Conservation (phyloP, 2,888 invertebrate species). For the Alloscopus bannaensis region DNA sequence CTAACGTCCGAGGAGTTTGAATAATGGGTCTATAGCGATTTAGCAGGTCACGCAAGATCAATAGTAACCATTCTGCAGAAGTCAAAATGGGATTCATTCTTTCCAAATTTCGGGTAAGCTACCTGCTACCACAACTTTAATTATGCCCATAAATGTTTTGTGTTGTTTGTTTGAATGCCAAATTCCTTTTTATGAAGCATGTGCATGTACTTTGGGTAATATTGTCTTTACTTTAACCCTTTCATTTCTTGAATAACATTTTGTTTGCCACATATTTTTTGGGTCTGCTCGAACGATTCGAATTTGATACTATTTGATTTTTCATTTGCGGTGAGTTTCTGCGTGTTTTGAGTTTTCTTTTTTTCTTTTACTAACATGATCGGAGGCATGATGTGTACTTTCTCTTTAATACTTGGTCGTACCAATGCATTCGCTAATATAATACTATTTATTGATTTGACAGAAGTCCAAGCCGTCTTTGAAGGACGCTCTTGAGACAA, state of each 20-base stretch:
- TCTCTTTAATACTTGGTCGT: too few relatives aligned
- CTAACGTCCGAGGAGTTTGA: too few relatives aligned
- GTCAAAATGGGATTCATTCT: constrained; percentile 69
- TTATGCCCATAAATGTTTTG: background rate
- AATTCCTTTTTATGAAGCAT: background rate
- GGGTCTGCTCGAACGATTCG: too few relatives aligned
- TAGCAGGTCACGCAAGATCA: too few relatives aligned
- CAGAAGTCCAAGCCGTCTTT: constrained; percentile 79
- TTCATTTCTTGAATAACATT: background rate
- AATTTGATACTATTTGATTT: too few relatives aligned
- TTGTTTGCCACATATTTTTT: background rate
- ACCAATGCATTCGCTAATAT: background rate
- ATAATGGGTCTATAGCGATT: too few relatives aligned
- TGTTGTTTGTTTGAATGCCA: background rate
- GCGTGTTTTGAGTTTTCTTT: background rate
- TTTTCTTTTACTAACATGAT: background rate
- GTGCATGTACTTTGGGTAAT: background rate
- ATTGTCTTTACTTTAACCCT: background rate
- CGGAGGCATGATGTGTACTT: too few relatives aligned
- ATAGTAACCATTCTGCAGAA: background rate
- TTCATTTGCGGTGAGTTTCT: too few relatives aligned
- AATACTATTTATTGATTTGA: constrained; percentile 73
- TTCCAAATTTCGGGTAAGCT: constrained; percentile 70
- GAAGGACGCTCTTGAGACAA: constrained; percentile 80
- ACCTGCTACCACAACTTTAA: background rate